Percentiles rank a stretch among this genome's conserved stretches.
These are phyloP conservation scores for Glossophaga mutica DNA, from an alignment of 2,797 vertebrate species.

Conservation along the genomic window DNA sequence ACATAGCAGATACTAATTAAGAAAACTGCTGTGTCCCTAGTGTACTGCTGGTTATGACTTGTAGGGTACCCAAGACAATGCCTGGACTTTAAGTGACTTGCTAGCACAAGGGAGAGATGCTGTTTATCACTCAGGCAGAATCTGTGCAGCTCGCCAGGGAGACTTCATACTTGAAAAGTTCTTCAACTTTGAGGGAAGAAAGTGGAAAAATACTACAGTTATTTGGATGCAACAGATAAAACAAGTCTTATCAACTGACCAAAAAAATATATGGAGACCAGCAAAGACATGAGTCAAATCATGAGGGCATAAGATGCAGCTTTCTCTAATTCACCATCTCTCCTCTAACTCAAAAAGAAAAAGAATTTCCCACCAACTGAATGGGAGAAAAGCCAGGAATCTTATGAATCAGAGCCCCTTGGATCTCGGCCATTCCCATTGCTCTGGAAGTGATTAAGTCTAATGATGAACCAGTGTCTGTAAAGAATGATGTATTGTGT, in stretches of 20 bases:
- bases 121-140: neutral
- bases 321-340: neutral
- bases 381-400: neutral
- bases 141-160: neutral
- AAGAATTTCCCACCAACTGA: neutral
- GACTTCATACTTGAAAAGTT: neutral
- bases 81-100: neutral
- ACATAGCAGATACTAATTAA: neutral
- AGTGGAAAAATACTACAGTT: neutral
- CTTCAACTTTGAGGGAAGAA: neutral
- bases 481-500: neutral
- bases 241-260: neutral
- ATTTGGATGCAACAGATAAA: neutral
- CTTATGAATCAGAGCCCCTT: constrained; percentile 13
- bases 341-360: neutral
- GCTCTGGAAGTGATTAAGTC: constrained; percentile 16
- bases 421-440: neutral
- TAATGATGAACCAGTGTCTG: neutral
- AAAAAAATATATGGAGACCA: neutral
- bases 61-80: neutral
- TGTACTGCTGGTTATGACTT: neutral
- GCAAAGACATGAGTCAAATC: neutral
- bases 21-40: neutral
- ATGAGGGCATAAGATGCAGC: neutral
- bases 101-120: neutral